These are phyloP conservation scores for Melanotaenia nigrans DNA, from an alignment of 2,797 vertebrate genomes.

Conservation along the genomic window DNA sequence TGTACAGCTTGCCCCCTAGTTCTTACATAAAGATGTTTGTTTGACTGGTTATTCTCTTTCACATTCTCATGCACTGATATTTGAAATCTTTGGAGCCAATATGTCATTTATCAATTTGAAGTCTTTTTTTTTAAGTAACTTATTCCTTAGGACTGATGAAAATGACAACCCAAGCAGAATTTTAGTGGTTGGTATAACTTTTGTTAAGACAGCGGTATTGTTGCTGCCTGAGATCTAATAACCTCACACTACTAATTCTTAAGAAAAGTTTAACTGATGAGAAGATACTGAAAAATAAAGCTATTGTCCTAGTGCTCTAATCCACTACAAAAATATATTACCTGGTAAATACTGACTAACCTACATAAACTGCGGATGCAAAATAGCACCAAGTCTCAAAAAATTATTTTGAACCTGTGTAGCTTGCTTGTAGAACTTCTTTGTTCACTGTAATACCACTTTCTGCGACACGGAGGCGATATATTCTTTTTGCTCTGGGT, in stretches of 20 bases:
- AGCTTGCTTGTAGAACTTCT: background rate
- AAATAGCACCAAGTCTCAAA: too few species aligned
- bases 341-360: too few species aligned
- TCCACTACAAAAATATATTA: background rate
- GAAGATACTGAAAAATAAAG: background rate
- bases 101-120: background rate
- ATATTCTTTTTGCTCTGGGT: background rate
- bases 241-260: background rate
- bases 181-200: background rate
- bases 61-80: background rate
- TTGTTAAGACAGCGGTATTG: background rate
- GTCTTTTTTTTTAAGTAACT: background rate
- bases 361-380: too few species aligned
- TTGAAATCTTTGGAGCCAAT: background rate
- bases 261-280: background rate
- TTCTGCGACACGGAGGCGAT: slow-evolving; percentile 22
- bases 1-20: slow-evolving; percentile 70
- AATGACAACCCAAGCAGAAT: background rate
- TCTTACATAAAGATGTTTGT: slow-evolving; percentile 34
- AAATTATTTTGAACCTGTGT: too few species aligned
- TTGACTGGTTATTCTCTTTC: slow-evolving; percentile 5
- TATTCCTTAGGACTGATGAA: background rate
- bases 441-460: background rate
- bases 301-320: background rate
- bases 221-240: background rate